Conservation (phyloP, 1,140 invertebrate species). For the Delia radicum region DNA sequence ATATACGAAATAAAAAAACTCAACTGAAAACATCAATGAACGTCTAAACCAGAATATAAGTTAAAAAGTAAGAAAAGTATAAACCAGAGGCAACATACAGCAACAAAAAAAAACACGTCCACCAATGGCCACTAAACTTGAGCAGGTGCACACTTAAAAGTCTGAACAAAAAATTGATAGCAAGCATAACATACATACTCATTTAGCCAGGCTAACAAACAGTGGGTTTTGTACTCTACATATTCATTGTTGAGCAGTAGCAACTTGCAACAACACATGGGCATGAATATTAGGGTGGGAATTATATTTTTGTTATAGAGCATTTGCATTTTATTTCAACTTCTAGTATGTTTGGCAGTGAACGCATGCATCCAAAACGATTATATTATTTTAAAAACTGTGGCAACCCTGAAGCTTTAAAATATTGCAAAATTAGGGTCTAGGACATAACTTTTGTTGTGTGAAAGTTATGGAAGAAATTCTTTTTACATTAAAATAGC, state of each 20-base stretch:
- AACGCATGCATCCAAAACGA: no score
- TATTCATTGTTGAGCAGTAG: background rate
- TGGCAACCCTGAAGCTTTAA: no score
- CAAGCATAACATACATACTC: background rate
- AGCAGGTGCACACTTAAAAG: slow-evolving; percentile 24
- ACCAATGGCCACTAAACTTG: slow-evolving; percentile 25
- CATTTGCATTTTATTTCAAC: no score
- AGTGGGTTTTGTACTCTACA: background rate
- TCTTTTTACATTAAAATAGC: no score
- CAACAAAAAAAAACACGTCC: background rate
- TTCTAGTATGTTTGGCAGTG: no score
- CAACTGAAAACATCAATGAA: slow-evolving; percentile 25
- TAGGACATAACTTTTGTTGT: no score
- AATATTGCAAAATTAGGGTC: no score
- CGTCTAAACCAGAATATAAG: slow-evolving; percentile 17
- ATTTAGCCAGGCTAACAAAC: background rate
- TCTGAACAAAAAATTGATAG: background rate
- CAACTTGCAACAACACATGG: no score
- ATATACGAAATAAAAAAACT: background rate
- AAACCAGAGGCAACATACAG: slow-evolving; percentile 4
- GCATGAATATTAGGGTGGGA: no score
- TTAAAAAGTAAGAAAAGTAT: background rate
- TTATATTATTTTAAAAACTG: no score
- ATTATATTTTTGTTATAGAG: no score
- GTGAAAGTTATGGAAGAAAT: no score